Evolutionary conservation across 2,888 invertebrate species (phyloP).

Genomic region (Camponotus fellah): DNA sequence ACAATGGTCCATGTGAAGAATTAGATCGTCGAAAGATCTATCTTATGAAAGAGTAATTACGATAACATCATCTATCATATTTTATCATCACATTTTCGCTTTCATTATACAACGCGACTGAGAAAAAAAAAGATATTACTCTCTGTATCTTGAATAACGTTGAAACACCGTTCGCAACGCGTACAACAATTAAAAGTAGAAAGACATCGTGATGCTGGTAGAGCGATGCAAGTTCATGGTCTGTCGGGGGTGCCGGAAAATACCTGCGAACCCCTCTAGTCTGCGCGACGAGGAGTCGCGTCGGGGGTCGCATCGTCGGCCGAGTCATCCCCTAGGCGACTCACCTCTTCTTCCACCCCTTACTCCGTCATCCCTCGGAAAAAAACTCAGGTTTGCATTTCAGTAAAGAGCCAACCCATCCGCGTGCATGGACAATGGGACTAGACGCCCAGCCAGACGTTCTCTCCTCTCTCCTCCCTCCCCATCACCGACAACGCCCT

Average conservation of each 20-base stretch:
- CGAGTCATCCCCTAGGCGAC: constrained; percentile 61
- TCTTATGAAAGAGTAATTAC: not conserved
- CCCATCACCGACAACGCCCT: constrained; percentile 70
- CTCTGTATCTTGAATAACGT: constrained; percentile 63
- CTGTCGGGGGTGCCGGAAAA: constrained; percentile 58
- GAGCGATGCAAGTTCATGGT: constrained; percentile 45
- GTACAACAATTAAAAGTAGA: constrained; percentile 66
- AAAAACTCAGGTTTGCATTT: constrained; percentile 77
- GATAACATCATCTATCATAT: not conserved
- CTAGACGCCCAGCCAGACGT: constrained; percentile 80
- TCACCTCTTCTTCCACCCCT: not conserved
- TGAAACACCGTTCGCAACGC: constrained; percentile 61
- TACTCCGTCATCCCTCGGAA: constrained; percentile 60
- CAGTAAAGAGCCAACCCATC: constrained; percentile 79
- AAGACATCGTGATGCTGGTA: constrained; percentile 24
- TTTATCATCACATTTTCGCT: not conserved
- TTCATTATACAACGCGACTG: not conserved
- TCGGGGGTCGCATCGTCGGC: constrained; percentile 68
- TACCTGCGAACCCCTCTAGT: constrained; percentile 65
- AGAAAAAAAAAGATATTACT: not conserved
- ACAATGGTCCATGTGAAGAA: not conserved
- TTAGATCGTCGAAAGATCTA: not conserved
- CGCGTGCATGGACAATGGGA: constrained; percentile 77
- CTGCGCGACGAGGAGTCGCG: constrained; percentile 74
- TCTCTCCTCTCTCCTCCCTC: not conserved